phyloP scores from a whole-genome alignment of 2,888 invertebrate species.

The Latrodectus hesperus region DNA sequence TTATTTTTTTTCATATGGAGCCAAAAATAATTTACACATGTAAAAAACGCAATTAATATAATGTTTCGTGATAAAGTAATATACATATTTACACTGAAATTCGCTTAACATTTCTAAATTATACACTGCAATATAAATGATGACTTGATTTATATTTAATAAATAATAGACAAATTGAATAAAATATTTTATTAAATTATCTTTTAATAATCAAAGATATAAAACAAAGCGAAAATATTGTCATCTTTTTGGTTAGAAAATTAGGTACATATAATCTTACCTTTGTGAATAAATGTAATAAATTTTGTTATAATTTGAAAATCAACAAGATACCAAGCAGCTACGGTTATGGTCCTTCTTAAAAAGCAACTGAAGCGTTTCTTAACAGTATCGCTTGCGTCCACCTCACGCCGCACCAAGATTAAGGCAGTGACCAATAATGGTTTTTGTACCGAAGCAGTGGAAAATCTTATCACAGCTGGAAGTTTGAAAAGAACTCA shows the following conservation, averaged over 20 bases:
- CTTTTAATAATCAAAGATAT: too few species aligned
- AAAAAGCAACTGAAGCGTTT: background rate
- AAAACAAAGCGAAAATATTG: background rate
- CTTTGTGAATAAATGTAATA: background rate
- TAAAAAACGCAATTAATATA: too few species aligned
- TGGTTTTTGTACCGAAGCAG: constrained; percentile 24
- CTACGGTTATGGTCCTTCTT: background rate
- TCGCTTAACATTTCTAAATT: too few species aligned
- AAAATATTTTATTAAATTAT: too few species aligned
- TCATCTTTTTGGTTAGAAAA: background rate
- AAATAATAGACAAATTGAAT: too few species aligned
- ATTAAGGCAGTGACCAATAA: constrained; percentile 1
- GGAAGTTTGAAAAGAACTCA: constrained; percentile 43
- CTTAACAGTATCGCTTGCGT: background rate
- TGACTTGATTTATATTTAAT: too few species aligned
- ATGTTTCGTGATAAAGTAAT: too few species aligned
- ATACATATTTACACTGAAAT: too few species aligned
- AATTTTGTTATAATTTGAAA: background rate
- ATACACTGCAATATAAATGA: too few species aligned
- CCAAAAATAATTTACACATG: too few species aligned
- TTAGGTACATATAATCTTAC: background rate
- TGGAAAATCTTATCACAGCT: constrained; percentile 30
- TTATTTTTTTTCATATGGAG: too few species aligned
- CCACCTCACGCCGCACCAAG: background rate
- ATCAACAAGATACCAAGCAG: background rate